Evolutionary conservation across 2,888 invertebrate genomes (phyloP), one percentile per base, ranked within the genome.

Genomic region (Parnassius apollo): DNA sequence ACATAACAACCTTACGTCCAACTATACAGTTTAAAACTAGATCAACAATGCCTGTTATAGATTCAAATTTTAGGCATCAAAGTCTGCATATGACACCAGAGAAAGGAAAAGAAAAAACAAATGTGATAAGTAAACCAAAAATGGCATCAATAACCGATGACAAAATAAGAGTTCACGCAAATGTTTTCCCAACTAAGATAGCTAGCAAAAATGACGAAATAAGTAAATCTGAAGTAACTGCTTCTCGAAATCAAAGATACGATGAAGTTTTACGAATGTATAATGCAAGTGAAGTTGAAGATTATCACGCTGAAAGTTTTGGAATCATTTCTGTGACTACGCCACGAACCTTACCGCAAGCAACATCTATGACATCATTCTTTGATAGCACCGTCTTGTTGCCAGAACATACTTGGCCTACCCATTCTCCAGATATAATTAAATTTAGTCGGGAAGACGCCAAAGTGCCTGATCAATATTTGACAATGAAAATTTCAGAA

Each of bases 111-210:
- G 61, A 66, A 8, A 46, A 12, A 50, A 49, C 18, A 9, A 57
- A 65, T n/a, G 59, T 69, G 45, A 62, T 54, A n/a, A 62, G 65
- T 51, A 71, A 66, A 64, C 66, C 65, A 35, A 67, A 71, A 59
- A 66, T 62, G 2, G 68, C 71, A 62, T 64, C 70, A 2, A 71
- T 72, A 12, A 68, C 70, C 9, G 86, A 67, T 71, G 91, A 93
- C 50, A 94, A 94, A 73, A 93, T 94, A 87, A 87, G 94, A 70
- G 91, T 95, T 7, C 94, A 94, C 65, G 81, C 95, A n/a, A 94
- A 95, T 81, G 81, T 95, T 9, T 94, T 93, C 73, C 93, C 93
- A 59, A 93, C 90, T 57, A 91, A 85, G 64, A 93, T 59, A 65
- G 77, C 53, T 70, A 76, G 50, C 68, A 78, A 64, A 73, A 74